Evolutionary conservation across 2,113 vertebrate species (phyloP).

Genomic region (Triplophysa rosa): DNA sequence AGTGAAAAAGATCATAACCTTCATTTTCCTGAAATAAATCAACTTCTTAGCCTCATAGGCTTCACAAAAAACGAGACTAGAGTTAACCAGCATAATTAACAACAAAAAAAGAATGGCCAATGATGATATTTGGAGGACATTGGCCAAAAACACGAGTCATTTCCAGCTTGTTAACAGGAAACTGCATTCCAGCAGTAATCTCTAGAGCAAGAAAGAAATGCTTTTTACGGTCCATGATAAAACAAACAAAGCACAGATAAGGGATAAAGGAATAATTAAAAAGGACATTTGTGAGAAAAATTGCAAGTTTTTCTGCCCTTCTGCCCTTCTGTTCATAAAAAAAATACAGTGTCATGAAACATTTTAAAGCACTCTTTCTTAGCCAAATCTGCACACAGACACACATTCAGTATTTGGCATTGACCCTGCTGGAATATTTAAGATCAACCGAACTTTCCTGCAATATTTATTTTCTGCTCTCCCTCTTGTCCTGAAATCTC

Average conservation of each 20-base stretch:
- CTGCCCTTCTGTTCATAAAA: too few species aligned
- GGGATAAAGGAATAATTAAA: constrained; percentile 7
- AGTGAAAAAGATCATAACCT: not conserved
- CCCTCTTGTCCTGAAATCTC: constrained; percentile 19
- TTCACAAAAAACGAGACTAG: not conserved
- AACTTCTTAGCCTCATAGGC: not conserved
- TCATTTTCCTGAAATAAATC: not conserved
- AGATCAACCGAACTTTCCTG: not conserved
- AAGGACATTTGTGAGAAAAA: not conserved
- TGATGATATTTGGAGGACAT: not conserved
- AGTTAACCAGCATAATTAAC: not conserved
- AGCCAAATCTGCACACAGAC: not conserved
- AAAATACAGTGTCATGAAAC: too few species aligned
- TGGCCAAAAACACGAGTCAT: not conserved
- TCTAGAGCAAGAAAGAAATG: not conserved
- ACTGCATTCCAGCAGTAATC: not conserved
- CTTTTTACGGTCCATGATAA: not conserved
- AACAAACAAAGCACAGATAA: constrained; percentile 5
- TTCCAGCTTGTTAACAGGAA: not conserved
- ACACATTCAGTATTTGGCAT: not conserved
- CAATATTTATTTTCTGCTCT: not conserved
- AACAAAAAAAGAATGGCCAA: not conserved
- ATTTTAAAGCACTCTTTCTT: too few species aligned
- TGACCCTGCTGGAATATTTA: too few species aligned
- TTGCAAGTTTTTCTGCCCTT: not conserved